Evolutionary conservation across 1,140 invertebrate species (phyloP), one percentile per base, ranked within the genome.

Genomic region (Panagrolaimus sp.): DNA sequence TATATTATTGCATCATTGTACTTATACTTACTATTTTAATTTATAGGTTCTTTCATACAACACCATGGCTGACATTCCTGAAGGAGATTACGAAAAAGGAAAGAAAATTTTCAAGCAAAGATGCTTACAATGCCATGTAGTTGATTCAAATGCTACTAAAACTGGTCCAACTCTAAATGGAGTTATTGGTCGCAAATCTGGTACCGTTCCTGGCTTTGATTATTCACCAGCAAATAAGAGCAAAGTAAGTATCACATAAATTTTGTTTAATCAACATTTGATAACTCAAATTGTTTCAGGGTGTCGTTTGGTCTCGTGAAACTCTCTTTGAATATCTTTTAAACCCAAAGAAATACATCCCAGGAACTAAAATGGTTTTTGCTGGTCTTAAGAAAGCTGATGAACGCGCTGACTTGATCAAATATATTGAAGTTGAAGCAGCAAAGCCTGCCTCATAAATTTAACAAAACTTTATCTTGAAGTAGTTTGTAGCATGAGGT

Each of bases 311-410:
- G 96, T 89, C 88, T 74, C 89, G 90, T 72, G 94, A 98, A 63
- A 98, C 95, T 0, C 86, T 98, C 1, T 96, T 93, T 79, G 89
- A 90, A 75, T 99, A 99, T 85, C 87, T 99, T 76, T 91, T 94
- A 84, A 97, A 99, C 83, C 96, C 96, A 66, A 98, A 98, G 87
- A 98, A 98, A 84, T 96, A 75, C 86, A 98, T 98, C 87, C 96
- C 96, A 71, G 96, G 96, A 76, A 97, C 96, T 70, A 96, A 96
- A 83, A 98, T 98, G 96, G 90, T 99, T 77, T 99, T 99, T 84
- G 96, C 96, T 79, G 96, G 96, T 70, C 85, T 99, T 76, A 98
- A 98, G 87, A 98, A 98, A 83, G 88, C 90, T 47, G 88, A 92
- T 73, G 96, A 99, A 81, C 88, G 96, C 74, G 91, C 87, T 10